Evolutionary conservation across 2,113 vertebrate genomes (phyloP).

Genomic region (Circaetus cinerascens): DNA sequence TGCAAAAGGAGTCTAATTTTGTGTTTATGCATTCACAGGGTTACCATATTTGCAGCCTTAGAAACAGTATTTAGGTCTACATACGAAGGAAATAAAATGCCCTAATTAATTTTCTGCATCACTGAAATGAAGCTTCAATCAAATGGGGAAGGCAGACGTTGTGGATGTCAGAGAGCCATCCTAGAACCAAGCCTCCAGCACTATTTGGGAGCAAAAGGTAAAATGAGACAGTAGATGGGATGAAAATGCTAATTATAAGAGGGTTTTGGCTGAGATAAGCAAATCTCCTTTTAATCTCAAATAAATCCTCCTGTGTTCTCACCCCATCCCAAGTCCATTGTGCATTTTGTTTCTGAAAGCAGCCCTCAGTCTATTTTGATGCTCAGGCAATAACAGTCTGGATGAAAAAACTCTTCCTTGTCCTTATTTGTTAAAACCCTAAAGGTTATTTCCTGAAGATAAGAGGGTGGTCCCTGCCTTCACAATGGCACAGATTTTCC

Average conservation of each 20-base stretch:
- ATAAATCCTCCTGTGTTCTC: background rate
- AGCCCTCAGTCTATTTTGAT: background rate
- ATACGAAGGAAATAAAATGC: conserved; percentile 4
- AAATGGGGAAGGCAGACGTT: background rate
- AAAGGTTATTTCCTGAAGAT: background rate
- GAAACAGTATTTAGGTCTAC: background rate
- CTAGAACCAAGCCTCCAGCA: background rate
- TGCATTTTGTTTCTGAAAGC: background rate
- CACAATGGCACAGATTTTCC: background rate
- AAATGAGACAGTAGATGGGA: background rate
- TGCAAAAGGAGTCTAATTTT: background rate
- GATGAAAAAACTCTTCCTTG: background rate
- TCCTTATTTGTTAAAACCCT: background rate
- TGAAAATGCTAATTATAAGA: background rate
- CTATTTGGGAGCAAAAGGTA: conserved; percentile 29
- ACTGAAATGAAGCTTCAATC: conserved; percentile 1
- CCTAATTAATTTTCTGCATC: conserved; percentile 63
- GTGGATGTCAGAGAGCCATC: background rate
- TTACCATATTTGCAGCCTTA: background rate
- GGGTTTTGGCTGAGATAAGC: background rate
- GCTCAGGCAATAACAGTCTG: background rate
- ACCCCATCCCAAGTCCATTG: fast-evolving
- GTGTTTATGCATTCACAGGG: background rate
- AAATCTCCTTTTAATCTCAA: background rate
- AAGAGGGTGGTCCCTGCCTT: background rate